Conservation (phyloP, 2,888 invertebrate genomes). For the Gymnoscelis rufifasciata region DNA sequence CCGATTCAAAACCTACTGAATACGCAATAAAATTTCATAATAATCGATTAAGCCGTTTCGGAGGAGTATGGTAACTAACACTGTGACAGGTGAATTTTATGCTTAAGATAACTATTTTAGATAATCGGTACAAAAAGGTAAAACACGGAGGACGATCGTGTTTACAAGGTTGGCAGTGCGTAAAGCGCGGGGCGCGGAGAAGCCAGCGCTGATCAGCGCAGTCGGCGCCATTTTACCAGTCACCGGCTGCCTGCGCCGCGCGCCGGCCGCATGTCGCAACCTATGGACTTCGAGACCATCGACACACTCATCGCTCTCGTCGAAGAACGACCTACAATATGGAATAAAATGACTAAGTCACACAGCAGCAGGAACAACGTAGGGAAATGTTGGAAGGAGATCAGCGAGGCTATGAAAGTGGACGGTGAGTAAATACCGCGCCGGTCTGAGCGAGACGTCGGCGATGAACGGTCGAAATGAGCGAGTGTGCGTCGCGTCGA, state of each 20-base stretch:
- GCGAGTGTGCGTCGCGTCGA: conserved; percentile 9
- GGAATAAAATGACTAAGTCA: conserved; percentile 11
- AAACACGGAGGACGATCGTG: neutral
- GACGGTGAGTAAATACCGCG: conserved; percentile 15
- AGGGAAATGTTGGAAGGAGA: conserved; percentile 17
- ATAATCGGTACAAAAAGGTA: too few relatives aligned
- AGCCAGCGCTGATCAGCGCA: conserved; percentile 18
- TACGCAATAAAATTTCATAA: too few relatives aligned
- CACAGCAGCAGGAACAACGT: conserved; percentile 10
- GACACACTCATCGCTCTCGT: conserved; percentile 13
- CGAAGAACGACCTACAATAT: conserved; percentile 13
- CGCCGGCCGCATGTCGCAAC: conserved; percentile 4
- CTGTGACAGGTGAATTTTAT: too few relatives aligned
- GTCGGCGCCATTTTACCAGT: conserved; percentile 16
- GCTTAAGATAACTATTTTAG: too few relatives aligned
- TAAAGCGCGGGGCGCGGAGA: conserved; percentile 9
- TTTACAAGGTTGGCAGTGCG: conserved; percentile 2
- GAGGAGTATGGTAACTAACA: too few relatives aligned
- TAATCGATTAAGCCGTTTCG: too few relatives aligned
- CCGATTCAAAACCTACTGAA: too few relatives aligned
- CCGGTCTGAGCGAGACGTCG: conserved; percentile 10
- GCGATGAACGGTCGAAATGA: conserved; percentile 6
- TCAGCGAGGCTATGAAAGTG: conserved; percentile 11
- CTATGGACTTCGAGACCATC: conserved; percentile 7
- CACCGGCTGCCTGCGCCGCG: conserved; percentile 14